phyloP scores from a whole-genome alignment of 2,888 invertebrate genomes.

The Strigamia transsilvanica region DNA sequence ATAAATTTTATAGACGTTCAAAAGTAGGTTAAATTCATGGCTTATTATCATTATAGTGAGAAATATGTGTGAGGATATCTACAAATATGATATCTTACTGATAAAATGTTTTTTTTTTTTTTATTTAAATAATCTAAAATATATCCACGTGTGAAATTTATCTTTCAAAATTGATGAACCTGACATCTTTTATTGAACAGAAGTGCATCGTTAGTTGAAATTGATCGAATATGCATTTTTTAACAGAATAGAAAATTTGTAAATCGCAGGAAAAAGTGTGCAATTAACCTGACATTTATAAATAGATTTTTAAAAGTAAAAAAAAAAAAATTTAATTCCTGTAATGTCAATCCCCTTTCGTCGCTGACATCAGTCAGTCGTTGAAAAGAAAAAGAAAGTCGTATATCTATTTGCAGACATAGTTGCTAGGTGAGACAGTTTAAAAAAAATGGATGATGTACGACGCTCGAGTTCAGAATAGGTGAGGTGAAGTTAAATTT shows the following conservation, averaged over 20 bases:
- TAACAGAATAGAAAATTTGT: background rate
- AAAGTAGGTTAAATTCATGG: background rate
- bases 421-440: slow-evolving; percentile 9
- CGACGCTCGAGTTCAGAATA: background rate
- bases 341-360: slow-evolving; percentile 21
- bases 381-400: slow-evolving; percentile 23
- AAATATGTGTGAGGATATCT: background rate
- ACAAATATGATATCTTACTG: background rate
- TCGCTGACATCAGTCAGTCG: slow-evolving; percentile 23
- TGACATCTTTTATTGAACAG: background rate
- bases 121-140: background rate
- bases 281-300: slow-evolving; percentile 6
- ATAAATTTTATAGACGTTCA: background rate
- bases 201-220: background rate
- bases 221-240: background rate
- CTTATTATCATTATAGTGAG: background rate
- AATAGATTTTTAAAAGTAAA: background rate
- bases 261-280: background rate
- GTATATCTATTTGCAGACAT: slow-evolving; percentile 15
- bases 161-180: background rate
- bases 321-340: background rate
- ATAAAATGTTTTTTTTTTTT: too few species aligned
- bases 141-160: slow-evolving; percentile 14
- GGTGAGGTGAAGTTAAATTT: background rate
- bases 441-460: background rate